phyloP scores from a whole-genome alignment of 2,113 vertebrate species.

The Mus musculus region GRCm39 chr1:194229501-194230000 shows the following conservation, averaged over 20 bases:
- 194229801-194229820: not conserved
- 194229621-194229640: not conserved
- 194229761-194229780: not conserved
- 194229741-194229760: not conserved
- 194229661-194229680: not conserved
- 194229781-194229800: not conserved
- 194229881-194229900: not conserved
- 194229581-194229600: not conserved
- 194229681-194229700: not conserved
- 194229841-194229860: not conserved
- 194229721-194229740: not conserved
- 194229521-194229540: not conserved
- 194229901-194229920: not conserved
- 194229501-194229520: not conserved
- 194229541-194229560: not conserved
- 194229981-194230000: not conserved
- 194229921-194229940: not conserved
- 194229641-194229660: constrained; percentile 47
- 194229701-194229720: not conserved
- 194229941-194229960: not conserved
- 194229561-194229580: not conserved
- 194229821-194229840: not conserved
- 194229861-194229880: not conserved
- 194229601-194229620: not conserved
- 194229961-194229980: not conserved